Evolutionary conservation across 1,140 invertebrate genomes (phyloP).

Genomic region (Aplysia californica): DNA sequence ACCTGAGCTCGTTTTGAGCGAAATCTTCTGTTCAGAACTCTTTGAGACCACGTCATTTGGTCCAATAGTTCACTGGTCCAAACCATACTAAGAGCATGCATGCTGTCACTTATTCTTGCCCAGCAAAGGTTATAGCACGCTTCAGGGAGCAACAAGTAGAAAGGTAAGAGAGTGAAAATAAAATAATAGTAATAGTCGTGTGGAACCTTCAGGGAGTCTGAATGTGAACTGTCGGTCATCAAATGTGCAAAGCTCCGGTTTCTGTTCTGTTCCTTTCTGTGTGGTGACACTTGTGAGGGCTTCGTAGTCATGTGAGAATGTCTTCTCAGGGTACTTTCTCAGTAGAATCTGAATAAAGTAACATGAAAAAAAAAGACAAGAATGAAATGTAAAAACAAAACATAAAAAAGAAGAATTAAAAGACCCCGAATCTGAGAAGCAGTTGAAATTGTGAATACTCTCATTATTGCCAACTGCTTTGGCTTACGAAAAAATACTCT

Average conservation of each 20-base stretch:
- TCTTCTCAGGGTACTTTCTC: conserved; percentile 24
- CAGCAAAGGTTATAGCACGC: too few species aligned
- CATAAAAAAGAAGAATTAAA: not conserved
- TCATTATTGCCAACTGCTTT: not conserved
- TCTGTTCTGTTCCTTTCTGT: conserved; percentile 32
- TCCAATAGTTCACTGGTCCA: too few species aligned
- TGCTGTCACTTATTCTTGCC: too few species aligned
- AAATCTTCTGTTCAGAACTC: too few species aligned
- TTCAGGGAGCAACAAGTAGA: too few species aligned
- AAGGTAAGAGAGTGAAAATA: too few species aligned
- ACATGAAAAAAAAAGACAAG: not conserved
- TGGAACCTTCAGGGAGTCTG: conserved; percentile 48
- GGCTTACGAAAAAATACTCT: not conserved
- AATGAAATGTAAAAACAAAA: not conserved
- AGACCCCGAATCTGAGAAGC: not conserved
- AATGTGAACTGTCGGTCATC: conserved; percentile 48
- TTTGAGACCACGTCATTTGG: too few species aligned
- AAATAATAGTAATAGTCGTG: too few species aligned
- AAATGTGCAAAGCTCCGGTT: conserved; percentile 38
- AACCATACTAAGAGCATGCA: too few species aligned
- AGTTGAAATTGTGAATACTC: not conserved
- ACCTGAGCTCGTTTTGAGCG: too few species aligned
- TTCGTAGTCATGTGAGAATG: conserved; percentile 34
- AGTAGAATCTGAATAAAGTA: conserved; percentile 15
- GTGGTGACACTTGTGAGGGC: conserved; percentile 45